These are phyloP conservation scores for Manacus vitellinus DNA, from an alignment of 2,113 vertebrate species.

Conservation along the genomic window DNA sequence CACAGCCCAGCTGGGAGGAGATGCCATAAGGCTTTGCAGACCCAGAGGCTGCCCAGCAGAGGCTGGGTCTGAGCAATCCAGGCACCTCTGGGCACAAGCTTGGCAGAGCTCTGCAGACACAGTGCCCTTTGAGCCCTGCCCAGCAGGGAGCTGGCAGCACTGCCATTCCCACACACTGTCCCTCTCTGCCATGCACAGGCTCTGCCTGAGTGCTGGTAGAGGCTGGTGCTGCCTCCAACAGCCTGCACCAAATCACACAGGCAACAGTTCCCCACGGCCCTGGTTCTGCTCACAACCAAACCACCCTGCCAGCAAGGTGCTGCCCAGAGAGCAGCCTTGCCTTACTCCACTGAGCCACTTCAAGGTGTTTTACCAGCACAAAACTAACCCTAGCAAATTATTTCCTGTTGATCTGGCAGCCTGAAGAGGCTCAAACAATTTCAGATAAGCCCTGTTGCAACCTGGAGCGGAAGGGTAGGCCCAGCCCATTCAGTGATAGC, in stretches of 20 bases:
- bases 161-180: background rate
- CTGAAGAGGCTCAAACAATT: background rate
- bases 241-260: background rate
- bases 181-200: background rate
- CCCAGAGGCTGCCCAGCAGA: background rate
- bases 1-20: rapidly evolving
- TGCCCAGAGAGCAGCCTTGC: background rate
- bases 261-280: background rate
- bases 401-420: background rate
- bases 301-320: background rate
- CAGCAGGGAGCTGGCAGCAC: background rate
- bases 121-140: background rate
- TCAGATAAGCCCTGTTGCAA: background rate
- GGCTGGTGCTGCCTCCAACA: background rate
- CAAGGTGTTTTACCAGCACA: background rate
- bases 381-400: background rate
- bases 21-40: background rate
- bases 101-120: background rate
- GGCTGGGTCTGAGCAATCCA: background rate
- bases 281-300: background rate
- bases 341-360: background rate
- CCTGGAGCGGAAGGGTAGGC: background rate
- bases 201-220: background rate
- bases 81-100: background rate
- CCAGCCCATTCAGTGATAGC: background rate